Evolutionary conservation across 2,113 vertebrate genomes (phyloP), one percentile per base, ranked within the genome.

Genomic region (Tachuris rubrigastra): DNA sequence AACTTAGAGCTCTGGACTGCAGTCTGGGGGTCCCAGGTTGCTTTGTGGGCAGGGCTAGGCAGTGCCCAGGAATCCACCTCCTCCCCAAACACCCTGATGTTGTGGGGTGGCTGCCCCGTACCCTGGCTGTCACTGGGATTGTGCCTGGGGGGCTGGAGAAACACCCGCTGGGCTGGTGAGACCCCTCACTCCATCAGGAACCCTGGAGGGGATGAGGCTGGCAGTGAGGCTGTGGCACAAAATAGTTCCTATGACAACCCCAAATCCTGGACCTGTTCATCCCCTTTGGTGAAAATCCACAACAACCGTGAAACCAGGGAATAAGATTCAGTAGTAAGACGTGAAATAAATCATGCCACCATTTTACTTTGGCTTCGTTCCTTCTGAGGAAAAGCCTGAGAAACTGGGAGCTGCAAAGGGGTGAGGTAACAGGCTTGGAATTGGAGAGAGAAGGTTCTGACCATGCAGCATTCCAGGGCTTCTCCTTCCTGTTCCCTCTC

Each of bases 221-320:
- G 37, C 68, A 44, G 44, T 1, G 49, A 87, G 87, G 81, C 85
- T 81, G 82, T 25, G 24, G 77, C 87, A 76, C 79, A 46, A 90
- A 90, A 42, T 90, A 27, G 96, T 97, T 97, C 92, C 97, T 95
- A 97, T 97, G 97, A 97, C 97, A 97, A 97, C 97, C 89, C 89
- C 87, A 89, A 87, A 92, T 81, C 96, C 90, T 95, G 89, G 93
- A 69, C 94, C 92, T 82, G 83, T 63, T 95, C 93, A 93, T 87
- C 90, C 76, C 76, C 87, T 84, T 90, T 86, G 87, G 89, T 94
- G 85, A 81, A 96, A 95, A 85, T 50, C 81, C 86, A 77, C 92
- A 81, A 74, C 20, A 94, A 76, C 80, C 1, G 4, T 59, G 74
- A 68, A 91, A 63, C 20, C 1, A 1, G 76, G 85, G 65, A 92